phyloP scores from a whole-genome alignment of 2,797 vertebrate species.

The Forpus xanthops region DNA sequence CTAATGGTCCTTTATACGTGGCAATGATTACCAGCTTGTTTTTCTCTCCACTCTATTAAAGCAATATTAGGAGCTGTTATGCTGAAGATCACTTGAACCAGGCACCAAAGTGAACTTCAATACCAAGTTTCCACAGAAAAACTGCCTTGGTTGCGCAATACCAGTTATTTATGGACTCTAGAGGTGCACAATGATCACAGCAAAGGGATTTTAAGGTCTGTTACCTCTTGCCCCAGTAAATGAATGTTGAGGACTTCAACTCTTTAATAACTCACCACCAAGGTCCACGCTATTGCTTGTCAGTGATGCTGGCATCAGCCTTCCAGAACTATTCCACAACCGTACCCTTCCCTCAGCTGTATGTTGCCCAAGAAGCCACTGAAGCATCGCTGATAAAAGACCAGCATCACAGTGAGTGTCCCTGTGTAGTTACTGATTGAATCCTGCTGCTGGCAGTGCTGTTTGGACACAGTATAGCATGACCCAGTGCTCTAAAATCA shows the following conservation, averaged over 20 bases:
- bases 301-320: background rate
- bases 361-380: background rate
- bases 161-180: background rate
- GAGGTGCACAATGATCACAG: background rate
- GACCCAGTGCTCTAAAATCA: conserved; percentile 24
- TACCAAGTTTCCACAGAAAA: background rate
- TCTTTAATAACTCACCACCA: background rate
- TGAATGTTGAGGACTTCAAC: background rate
- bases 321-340: background rate
- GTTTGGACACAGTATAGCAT: background rate
- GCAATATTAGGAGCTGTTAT: background rate
- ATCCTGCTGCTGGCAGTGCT: background rate
- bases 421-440: background rate
- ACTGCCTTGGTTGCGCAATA: background rate
- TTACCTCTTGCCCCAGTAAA: background rate
- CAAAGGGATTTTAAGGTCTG: background rate
- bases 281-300: background rate
- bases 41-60: background rate
- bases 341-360: background rate
- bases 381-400: background rate
- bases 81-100: background rate
- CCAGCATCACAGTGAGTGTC: background rate
- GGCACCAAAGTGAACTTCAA: background rate
- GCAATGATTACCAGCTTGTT: background rate
- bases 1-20: background rate